phyloP scores from a whole-genome alignment of 2,113 vertebrate species.

The Phylloscopus whistleri region DNA sequence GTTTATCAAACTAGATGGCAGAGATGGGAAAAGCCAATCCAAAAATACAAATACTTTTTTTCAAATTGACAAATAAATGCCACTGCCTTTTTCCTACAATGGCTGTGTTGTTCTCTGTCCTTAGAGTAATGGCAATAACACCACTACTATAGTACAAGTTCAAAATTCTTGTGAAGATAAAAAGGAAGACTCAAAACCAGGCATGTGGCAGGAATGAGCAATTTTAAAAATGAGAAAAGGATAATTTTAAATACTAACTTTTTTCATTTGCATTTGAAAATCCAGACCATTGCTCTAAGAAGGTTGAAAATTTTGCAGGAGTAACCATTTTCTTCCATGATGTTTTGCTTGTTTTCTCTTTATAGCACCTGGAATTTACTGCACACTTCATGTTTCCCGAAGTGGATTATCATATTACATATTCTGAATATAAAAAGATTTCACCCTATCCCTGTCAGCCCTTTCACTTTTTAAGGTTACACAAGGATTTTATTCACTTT shows the following conservation, averaged over 20 bases:
- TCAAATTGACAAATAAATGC: neutral
- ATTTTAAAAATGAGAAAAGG: neutral
- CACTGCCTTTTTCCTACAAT: neutral
- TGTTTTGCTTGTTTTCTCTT: neutral
- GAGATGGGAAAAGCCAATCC: neutral
- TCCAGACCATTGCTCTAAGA: neutral
- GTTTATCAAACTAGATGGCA: neutral
- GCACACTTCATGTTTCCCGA: neutral
- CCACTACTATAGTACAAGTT: neutral
- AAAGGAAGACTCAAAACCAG: neutral
- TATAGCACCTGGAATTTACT: neutral
- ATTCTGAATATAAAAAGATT: neutral
- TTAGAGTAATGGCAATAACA: neutral
- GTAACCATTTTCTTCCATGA: neutral
- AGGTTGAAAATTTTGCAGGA: neutral
- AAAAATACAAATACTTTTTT: neutral
- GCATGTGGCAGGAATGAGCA: neutral
- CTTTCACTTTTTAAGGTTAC: neutral
- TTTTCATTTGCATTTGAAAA: neutral
- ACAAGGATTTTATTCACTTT: neutral
- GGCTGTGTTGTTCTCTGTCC: neutral
- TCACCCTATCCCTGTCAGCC: neutral
- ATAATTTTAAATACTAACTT: neutral
- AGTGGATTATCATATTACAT: neutral
- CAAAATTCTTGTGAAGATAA: neutral